A percentile compares a stretch with the other conserved stretches of the same genome.
Evolutionary conservation across 2,113 vertebrate genomes (phyloP).

Genomic region (Seriola quinqueradiata): DNA sequence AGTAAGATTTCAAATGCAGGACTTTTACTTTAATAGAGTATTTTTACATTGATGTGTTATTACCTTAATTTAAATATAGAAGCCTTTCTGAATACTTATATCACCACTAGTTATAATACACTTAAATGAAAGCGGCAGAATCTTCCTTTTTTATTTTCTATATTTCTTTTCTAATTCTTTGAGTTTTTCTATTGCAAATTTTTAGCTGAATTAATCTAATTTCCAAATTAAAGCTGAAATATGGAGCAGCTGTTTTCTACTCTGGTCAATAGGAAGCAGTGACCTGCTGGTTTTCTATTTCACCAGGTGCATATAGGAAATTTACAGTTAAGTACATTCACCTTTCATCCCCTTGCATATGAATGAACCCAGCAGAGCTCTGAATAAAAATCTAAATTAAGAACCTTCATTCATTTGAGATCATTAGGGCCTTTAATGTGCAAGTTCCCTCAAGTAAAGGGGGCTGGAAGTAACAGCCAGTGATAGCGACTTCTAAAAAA

Average conservation of each 20-base stretch:
- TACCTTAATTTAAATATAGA: neutral
- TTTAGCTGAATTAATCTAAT: neutral
- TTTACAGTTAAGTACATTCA: neutral
- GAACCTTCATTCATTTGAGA: neutral
- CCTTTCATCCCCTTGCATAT: neutral
- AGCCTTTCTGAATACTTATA: neutral
- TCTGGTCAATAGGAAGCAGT: neutral
- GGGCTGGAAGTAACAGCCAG: conserved; percentile 11
- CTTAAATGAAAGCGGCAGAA: neutral
- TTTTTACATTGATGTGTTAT: neutral
- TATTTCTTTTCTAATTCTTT: neutral
- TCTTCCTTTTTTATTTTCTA: no score
- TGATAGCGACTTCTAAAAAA: conserved; percentile 18
- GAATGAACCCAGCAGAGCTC: neutral
- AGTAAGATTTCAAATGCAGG: no score
- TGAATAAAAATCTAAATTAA: neutral
- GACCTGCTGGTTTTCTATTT: neutral
- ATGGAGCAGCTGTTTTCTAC: neutral
- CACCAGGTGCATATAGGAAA: neutral
- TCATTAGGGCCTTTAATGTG: conserved; percentile 9
- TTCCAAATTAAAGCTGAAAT: neutral
- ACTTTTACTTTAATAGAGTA: neutral
- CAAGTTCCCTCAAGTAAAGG: neutral
- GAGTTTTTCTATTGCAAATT: no score
- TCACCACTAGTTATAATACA: neutral